A percentile compares a stretch with the other conserved stretches of the same genome.
Conservation (phyloP, 2,113 vertebrate genomes). For the Saccopteryx leptura region DNA sequence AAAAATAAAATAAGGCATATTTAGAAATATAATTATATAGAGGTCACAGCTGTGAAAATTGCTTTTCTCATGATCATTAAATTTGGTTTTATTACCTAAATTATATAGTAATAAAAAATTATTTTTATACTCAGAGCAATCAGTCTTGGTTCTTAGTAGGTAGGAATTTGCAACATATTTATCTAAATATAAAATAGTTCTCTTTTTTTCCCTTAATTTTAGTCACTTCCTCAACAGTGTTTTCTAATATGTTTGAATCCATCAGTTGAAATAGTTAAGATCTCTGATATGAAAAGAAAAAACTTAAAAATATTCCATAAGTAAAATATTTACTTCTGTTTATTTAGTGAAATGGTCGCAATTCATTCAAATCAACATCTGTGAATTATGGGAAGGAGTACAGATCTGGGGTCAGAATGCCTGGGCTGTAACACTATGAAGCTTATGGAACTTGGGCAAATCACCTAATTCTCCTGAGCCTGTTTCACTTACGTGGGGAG, state of each 20-base stretch:
- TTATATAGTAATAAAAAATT: constrained; percentile 73
- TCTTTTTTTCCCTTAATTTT: neutral
- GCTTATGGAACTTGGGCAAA: neutral
- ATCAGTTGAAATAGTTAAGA: constrained; percentile 32
- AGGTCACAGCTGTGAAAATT: constrained; percentile 74
- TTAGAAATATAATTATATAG: constrained; percentile 75
- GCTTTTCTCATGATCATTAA: constrained; percentile 73
- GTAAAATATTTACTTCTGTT: neutral
- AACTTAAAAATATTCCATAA: neutral
- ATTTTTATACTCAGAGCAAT: constrained; percentile 65
- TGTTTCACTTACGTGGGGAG: neutral
- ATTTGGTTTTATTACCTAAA: constrained; percentile 72
- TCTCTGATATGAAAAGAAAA: neutral
- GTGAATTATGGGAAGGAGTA: neutral
- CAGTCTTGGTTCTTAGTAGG: constrained; percentile 27
- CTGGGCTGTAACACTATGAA: neutral
- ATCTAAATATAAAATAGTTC: constrained; percentile 55
- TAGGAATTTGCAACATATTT: constrained; percentile 63
- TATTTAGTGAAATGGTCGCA: neutral
- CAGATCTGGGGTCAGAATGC: neutral
- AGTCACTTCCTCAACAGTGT: neutral
- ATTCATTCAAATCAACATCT: constrained; percentile 9
- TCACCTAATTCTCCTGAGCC: neutral
- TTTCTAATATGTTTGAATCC: neutral
- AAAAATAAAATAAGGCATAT: constrained; percentile 79